These are phyloP conservation scores for Scelioninae gen. 2 DNA, from an alignment of 2,888 invertebrate genomes.

Conservation along the genomic window DNA sequence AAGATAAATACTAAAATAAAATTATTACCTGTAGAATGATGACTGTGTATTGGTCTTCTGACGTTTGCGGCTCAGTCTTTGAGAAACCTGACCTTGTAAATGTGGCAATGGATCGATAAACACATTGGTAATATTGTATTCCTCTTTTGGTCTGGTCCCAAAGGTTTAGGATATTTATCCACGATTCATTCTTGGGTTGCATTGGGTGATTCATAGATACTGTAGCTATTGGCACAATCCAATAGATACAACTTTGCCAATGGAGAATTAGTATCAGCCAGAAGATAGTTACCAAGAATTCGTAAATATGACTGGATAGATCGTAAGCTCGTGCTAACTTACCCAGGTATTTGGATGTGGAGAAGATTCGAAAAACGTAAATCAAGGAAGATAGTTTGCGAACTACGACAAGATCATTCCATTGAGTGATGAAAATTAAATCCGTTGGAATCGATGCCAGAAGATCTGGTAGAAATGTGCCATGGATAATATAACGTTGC, in stretches of 20 bases:
- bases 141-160: conserved; percentile 61
- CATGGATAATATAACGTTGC: conserved; percentile 62
- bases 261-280: conserved; percentile 67
- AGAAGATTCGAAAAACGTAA: conserved; percentile 66
- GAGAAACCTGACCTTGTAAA: conserved; percentile 69
- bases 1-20: too few relatives aligned
- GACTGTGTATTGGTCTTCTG: conserved; percentile 67
- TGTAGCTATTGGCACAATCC: conserved; percentile 67
- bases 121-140: conserved; percentile 63
- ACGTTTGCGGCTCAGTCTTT: conserved; percentile 61
- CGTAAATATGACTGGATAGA: conserved; percentile 61
- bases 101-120: conserved; percentile 66
- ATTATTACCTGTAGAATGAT: conserved; percentile 61
- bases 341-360: conserved; percentile 63
- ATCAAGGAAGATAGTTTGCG: conserved; percentile 66
- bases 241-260: conserved; percentile 71
- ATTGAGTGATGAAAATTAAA: conserved; percentile 63
- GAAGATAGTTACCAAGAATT: conserved; percentile 64
- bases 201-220: conserved; percentile 59
- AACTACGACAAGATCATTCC: conserved; percentile 62
- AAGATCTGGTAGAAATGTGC: conserved; percentile 67
- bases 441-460: conserved; percentile 71
- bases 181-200: conserved; percentile 64
- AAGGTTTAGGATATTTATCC: conserved; percentile 65
- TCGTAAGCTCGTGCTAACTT: conserved; percentile 63